phyloP scores from a whole-genome alignment of 2,113 vertebrate genomes.

The Brienomyrus brachyistius region DNA sequence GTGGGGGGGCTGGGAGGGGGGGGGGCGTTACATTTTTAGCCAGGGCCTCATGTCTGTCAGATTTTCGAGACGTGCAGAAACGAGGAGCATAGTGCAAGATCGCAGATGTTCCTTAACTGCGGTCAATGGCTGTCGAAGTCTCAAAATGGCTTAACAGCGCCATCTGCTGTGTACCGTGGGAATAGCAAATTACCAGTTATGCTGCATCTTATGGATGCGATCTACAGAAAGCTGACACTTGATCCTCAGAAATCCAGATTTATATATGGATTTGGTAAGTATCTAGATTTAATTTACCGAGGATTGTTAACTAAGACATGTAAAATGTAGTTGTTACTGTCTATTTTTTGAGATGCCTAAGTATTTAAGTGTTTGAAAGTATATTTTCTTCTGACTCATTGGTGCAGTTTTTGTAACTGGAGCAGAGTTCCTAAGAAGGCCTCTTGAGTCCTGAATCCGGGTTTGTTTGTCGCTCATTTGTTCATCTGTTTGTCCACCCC shows the following conservation, averaged over 20 bases:
- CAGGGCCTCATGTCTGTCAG: background rate
- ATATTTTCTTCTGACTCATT: background rate
- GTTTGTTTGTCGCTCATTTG: background rate
- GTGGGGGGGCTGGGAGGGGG: too few species aligned
- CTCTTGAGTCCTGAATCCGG: background rate
- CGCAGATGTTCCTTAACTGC: background rate
- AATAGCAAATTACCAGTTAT: background rate
- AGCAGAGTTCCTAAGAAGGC: background rate
- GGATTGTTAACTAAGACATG: background rate
- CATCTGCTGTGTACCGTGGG: conserved; percentile 47
- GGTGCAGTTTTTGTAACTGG: background rate
- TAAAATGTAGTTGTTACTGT: background rate
- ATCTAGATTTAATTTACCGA: background rate
- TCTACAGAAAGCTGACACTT: background rate
- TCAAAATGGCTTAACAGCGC: conserved; percentile 38
- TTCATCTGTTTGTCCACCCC: conserved; percentile 13
- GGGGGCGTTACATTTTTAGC: background rate
- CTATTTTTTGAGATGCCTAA: background rate
- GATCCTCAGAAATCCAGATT: background rate
- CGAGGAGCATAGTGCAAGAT: background rate
- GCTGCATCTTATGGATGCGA: background rate
- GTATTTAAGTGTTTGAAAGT: background rate
- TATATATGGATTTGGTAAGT: background rate
- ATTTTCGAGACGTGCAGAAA: background rate
- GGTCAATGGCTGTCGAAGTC: background rate